Conservation (phyloP, 2,797 vertebrate species). For the Novumbra hubbsi region DNA sequence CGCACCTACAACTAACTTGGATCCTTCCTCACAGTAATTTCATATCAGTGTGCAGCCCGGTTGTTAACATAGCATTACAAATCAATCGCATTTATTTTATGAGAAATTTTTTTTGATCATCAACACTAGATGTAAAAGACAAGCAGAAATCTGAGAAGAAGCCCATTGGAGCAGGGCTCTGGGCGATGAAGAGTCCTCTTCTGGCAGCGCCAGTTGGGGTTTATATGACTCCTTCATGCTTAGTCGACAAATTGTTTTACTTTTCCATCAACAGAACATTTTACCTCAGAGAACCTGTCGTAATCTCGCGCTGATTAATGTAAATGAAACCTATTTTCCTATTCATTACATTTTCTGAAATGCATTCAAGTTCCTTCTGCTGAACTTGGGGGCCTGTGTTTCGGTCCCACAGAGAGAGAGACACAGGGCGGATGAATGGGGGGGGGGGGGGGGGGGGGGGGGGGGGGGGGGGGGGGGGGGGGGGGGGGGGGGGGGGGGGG, state of each 20-base stretch:
- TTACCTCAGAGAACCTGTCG: neutral
- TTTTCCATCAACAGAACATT: conserved; percentile 2
- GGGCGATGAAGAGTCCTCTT: no score
- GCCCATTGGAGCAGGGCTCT: no score
- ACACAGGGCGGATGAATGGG: neutral
- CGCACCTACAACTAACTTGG: neutral
- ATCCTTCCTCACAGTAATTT: neutral
- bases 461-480: neutral
- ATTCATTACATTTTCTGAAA: conserved; percentile 6
- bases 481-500: neutral
- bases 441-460: neutral
- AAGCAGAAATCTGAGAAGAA: no score
- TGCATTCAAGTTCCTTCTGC: neutral
- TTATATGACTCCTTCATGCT: neutral
- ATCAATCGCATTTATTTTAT: no score
- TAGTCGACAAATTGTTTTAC: neutral
- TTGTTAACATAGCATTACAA: conserved; percentile 8
- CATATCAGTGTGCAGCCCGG: neutral
- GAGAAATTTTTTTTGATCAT: no score
- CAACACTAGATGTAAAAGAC: no score
- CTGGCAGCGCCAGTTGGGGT: no score
- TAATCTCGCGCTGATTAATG: neutral
- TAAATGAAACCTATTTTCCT: neutral
- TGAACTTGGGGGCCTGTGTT: conserved; percentile 13
- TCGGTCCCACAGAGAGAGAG: conserved; percentile 14